A percentile compares a stretch with the other conserved stretches of the same genome.
Evolutionary conservation across 2,113 vertebrate species (phyloP).

Genomic region (Corythornis cristatus): DNA sequence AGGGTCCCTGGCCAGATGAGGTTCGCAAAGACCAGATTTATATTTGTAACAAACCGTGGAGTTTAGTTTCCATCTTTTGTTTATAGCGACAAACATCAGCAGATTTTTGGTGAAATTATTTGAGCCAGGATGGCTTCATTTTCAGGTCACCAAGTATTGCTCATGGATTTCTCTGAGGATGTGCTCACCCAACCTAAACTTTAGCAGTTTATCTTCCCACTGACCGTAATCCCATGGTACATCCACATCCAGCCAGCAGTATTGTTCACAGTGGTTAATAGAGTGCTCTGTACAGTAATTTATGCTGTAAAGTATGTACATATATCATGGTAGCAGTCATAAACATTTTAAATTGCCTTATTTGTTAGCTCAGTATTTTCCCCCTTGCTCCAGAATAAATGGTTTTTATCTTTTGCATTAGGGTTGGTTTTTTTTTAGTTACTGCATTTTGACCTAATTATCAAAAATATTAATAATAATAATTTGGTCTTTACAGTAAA

Average conservation of each 20-base stretch:
- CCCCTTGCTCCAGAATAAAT: slow-evolving; percentile 33
- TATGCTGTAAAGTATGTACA: slow-evolving; percentile 70
- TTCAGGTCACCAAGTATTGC: not conserved
- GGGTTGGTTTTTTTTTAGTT: slow-evolving; percentile 14
- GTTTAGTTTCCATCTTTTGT: not conserved
- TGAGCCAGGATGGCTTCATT: not conserved
- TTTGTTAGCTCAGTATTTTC: slow-evolving; percentile 42
- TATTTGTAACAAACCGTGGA: not conserved
- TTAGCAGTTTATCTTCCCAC: not conserved
- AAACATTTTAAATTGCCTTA: slow-evolving; percentile 60
- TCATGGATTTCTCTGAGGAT: not conserved
- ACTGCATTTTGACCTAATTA: slow-evolving; percentile 29
- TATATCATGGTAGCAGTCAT: slow-evolving; percentile 35
- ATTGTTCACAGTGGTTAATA: slow-evolving; percentile 42
- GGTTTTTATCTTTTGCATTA: slow-evolving; percentile 45
- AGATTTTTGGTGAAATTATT: not conserved
- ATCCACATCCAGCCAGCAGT: slow-evolving; percentile 21
- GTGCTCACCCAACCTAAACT: not conserved
- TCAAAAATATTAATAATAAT: not conserved
- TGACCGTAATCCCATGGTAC: not conserved
- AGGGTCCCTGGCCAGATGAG: not conserved
- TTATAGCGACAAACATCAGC: not conserved
- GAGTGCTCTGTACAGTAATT: slow-evolving; percentile 61
- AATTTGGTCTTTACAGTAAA: not conserved
- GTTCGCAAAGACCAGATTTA: not conserved